phyloP scores from a whole-genome alignment of 2,797 vertebrate species.

The Pelodytes ibericus region DNA sequence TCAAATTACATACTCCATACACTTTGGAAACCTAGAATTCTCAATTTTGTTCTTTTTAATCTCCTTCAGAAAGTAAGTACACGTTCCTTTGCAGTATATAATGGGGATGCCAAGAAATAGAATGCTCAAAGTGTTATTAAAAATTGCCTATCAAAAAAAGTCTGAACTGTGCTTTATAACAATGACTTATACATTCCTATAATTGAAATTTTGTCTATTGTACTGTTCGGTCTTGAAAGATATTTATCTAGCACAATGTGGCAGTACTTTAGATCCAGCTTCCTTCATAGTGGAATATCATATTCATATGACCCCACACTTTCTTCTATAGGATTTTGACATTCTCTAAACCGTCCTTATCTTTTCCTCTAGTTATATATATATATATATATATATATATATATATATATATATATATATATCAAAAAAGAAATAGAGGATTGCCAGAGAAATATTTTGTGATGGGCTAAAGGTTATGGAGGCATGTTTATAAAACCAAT shows the following conservation, averaged over 20 bases:
- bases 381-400: no score
- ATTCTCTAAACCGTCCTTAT: constrained; percentile 14
- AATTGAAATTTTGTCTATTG: constrained; percentile 34
- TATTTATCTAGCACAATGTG: constrained; percentile 39
- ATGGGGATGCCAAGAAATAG: constrained; percentile 24
- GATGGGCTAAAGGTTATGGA: background rate
- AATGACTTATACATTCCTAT: constrained; percentile 34
- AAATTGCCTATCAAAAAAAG: background rate
- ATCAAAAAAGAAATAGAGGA: background rate
- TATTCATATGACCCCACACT: background rate
- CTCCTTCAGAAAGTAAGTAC: background rate
- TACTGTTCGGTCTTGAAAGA: constrained; percentile 5
- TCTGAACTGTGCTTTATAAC: constrained; percentile 18
- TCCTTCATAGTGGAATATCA: constrained; percentile 4
- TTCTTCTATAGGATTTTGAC: constrained; percentile 13
- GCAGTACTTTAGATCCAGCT: constrained; percentile 22
- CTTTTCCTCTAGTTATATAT: no score
- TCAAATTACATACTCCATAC: no score
- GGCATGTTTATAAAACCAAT: background rate
- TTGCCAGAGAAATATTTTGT: constrained; percentile 2
- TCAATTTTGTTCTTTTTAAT: background rate
- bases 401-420: no score
- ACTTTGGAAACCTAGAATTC: no score
- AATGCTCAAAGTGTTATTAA: constrained; percentile 12
- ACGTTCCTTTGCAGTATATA: constrained; percentile 12